Base-by-base conservation (phyloP, 2,797 vertebrate species). In the Monodelphis domestica region DNA sequence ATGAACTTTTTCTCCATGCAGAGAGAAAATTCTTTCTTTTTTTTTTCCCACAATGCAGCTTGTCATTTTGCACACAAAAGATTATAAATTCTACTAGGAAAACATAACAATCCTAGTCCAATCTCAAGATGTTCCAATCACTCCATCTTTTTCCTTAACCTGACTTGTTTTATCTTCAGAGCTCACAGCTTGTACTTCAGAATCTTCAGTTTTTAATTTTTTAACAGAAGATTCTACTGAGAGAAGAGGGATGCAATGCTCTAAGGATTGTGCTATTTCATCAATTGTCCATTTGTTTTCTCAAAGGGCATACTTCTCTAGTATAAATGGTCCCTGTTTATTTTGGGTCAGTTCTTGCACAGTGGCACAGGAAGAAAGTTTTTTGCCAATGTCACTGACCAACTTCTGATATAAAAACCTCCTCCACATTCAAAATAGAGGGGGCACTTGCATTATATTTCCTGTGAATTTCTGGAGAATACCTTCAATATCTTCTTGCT, bases 321-420 rank as follows among this genome's bases (percentile, higher is more conserved):
- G 98, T 0, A 99, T 99, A 97, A 99, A 99, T 0, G 99, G 99
- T 0, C 99, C 99, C 63, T 99, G 99, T 95, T 99, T 99, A 90
- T 99, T 99, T 53, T 99, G 98, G 92, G 97, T 99, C 98, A 99
- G 98, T 59, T 99, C 98, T 78, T 98, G 99, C 90, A 99, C 98
- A 0, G 98, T 99, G 95, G 99, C 99, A 84, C 99, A 99, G 0
- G 99, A 99, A 2, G 98, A 99, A 30, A 99, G 98, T 33, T 99
- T 99, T 99, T 99, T 99, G 97, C 99, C 99, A 96, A 99, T 98
- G 97, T 99, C 99, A 96, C 98, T 99, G 97, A 99, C 99, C 98
- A 99, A 97, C 99, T 99, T 96, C 99, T 98, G 98, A 99, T 99
- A 95, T 99, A 99, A 98, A 99, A 99, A 59, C 99, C 99, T 91